These are phyloP conservation scores for Edolisoma coerulescens DNA, from an alignment of 2,113 vertebrate genomes.

Conservation along the genomic window DNA sequence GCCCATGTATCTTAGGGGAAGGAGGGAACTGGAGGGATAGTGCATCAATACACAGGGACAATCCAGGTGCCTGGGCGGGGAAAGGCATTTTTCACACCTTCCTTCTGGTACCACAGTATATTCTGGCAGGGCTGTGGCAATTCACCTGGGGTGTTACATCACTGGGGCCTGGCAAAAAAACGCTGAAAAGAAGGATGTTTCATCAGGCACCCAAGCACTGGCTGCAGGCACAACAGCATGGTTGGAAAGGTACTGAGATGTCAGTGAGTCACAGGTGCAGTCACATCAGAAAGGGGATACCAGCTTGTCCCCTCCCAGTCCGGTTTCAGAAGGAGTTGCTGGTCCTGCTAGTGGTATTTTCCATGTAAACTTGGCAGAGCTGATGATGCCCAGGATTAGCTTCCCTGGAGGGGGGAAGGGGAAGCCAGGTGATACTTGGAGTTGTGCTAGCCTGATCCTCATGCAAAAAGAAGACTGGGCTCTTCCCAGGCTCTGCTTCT, in stretches of 20 bases:
- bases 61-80: rapidly evolving
- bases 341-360: conserved; percentile 32
- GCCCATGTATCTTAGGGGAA: neutral
- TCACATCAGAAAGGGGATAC: conserved; percentile 36
- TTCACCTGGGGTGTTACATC: conserved; percentile 48
- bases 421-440: neutral
- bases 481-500: neutral
- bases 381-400: neutral
- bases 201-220: neutral
- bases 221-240: neutral
- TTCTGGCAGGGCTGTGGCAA: conserved; percentile 38
- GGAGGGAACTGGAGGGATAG: neutral
- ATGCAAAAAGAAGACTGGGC: neutral
- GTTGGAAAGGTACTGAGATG: conserved; percentile 18
- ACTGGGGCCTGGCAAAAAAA: neutral
- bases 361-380: conserved; percentile 9
- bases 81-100: neutral
- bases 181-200: conserved; percentile 4
- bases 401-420: neutral
- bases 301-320: conserved; percentile 17
- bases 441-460: neutral
- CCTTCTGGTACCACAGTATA: neutral
- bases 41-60: neutral
- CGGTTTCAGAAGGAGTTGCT: neutral
- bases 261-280: conserved; percentile 29